Evolutionary conservation across 2,797 vertebrate genomes (phyloP), one percentile per base, ranked within the genome.

Genomic region (Petrocephalus sullivani): DNA sequence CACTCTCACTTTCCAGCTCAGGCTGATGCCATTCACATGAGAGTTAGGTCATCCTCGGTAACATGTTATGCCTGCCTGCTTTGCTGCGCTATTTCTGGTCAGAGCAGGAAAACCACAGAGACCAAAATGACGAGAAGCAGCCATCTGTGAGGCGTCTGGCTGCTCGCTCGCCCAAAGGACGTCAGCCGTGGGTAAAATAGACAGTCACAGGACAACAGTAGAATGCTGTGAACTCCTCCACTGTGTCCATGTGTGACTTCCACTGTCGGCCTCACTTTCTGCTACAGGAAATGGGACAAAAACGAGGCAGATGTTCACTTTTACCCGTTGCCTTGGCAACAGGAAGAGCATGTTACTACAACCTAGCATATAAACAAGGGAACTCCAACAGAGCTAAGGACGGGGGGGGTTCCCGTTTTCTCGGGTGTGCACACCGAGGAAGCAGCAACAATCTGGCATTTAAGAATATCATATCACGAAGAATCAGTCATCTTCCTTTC

Each of bases 51-150:
- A n/a, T 78, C 37, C 12, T 9, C 41, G 2, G 14, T 78, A 46
- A 78, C 14, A 46, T 19, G 4, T 41, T 75, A 8, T 19, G 71
- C 37, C 6, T 78, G 71, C 16, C 71, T 46, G 71, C 16, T 78
- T n/a, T 41, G 37, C 37, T 46, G 37, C 5, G 2, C 6, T 19
- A 46, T 78, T 46, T 78, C 33, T 46, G 71, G 71, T 78, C 33
- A 78, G 71, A 46, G 71, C 37, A 78, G 71, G 71, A 78, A 78
- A 78, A 78, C 71, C 71, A 46, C 71, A 78, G 6, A n/a, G 71
- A 46, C 71, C 71, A 78, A 78, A 78, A 78, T n/a, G 37, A n/a
- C 12, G 10, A 33, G 28, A 33, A 67, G 64, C 64, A 67, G 23
- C 33, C 71, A 78, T 67, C 28, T 46, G 71, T 78, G 71, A 41